Percentiles rank a stretch among this genome's conserved stretches.
These are phyloP conservation scores for Acrossocheilus wenchowensis DNA, from an alignment of 2,797 vertebrate genomes.

Conservation along the genomic window DNA sequence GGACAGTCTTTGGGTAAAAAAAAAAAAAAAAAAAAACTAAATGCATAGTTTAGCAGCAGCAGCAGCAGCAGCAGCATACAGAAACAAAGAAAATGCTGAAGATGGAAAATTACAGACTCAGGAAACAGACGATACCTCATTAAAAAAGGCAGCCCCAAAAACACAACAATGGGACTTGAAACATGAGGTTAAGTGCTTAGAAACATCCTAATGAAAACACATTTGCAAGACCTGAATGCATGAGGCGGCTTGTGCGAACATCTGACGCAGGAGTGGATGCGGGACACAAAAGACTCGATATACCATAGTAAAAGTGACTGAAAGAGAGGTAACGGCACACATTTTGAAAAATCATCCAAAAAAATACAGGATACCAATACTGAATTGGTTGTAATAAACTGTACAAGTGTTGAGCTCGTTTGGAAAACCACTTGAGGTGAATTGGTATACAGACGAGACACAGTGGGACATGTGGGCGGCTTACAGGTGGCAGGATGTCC, in stretches of 20 bases:
- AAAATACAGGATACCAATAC: conserved; percentile 69
- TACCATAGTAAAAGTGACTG: conserved; percentile 41
- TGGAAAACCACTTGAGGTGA: conserved; percentile 69
- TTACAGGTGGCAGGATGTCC: conserved; percentile 40
- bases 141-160: conserved; percentile 58
- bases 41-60: conserved; percentile 83
- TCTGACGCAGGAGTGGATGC: conserved; percentile 39
- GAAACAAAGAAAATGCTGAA: conserved; percentile 57
- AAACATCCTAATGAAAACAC: conserved; percentile 67
- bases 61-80: conserved; percentile 72
- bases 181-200: conserved; percentile 79
- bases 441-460: conserved; percentile 63
- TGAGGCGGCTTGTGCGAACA: conserved; percentile 3
- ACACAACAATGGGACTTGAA: conserved; percentile 60
- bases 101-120: conserved; percentile 63
- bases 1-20: conserved; percentile 78
- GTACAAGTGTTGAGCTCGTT: conserved; percentile 69
- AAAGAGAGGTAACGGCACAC: conserved; percentile 74
- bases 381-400: conserved; percentile 72
- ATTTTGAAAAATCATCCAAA: conserved; percentile 49
- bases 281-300: conserved; percentile 48
- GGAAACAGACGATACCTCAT: conserved; percentile 46
- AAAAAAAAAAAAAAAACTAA: conserved; percentile 62
- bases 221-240: conserved; percentile 29
- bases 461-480: conserved; percentile 45